phyloP scores from a whole-genome alignment of 2,888 invertebrate genomes.

The Mystacides longicornis region DNA sequence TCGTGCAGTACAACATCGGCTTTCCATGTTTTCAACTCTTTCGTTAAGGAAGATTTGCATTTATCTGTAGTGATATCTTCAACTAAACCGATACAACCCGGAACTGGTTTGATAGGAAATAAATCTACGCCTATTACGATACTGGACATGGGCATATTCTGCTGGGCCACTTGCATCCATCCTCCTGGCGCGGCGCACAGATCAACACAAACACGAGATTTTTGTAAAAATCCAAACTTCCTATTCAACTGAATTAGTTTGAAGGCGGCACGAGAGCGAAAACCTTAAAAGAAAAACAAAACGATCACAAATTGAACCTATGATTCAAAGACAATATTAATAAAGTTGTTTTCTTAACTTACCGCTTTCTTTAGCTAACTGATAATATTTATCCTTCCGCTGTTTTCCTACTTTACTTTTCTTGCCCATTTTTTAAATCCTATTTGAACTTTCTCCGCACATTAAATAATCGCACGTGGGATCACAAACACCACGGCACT shows the following conservation, averaged over 20 bases:
- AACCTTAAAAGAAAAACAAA: constrained; percentile 54
- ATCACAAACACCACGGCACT: too few relatives aligned
- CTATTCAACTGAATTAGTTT: constrained; percentile 96
- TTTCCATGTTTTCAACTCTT: constrained; percentile 91
- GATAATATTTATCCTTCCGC: constrained; percentile 96
- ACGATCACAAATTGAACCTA: neutral
- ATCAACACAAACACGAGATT: constrained; percentile 93
- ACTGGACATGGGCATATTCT: constrained; percentile 96
- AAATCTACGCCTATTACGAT: constrained; percentile 94
- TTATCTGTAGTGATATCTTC: constrained; percentile 98
- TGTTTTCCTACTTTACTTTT: constrained; percentile 97
- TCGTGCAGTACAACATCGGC: constrained; percentile 95
- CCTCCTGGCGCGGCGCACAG: constrained; percentile 99
- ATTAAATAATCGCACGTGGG: constrained; percentile 5
- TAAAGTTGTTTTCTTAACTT: constrained; percentile 26
- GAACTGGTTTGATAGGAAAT: constrained; percentile 85
- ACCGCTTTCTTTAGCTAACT: constrained; percentile 98
- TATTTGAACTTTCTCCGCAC: neutral
- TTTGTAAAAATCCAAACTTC: constrained; percentile 94
- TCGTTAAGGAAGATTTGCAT: constrained; percentile 70
- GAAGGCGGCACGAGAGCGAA: constrained; percentile 96
- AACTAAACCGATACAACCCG: constrained; percentile 80
- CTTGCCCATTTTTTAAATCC: constrained; percentile 67
- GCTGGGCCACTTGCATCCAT: constrained; percentile 98
- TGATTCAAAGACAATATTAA: neutral